Base-by-base conservation (phyloP, 2,797 vertebrate genomes). In the Hypotaenidia okinawae region DNA sequence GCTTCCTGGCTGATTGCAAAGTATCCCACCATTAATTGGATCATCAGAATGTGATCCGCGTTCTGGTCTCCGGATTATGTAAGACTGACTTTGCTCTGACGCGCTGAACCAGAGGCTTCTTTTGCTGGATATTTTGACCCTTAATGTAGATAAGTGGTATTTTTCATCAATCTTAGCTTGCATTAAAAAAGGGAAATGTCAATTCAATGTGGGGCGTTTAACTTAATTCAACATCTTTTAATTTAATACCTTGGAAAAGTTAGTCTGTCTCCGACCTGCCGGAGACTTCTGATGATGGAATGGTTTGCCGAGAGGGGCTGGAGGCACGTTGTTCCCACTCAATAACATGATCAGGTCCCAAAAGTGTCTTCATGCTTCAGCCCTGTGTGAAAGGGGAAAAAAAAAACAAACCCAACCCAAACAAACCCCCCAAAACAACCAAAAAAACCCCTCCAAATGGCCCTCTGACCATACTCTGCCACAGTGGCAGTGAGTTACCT, bases 61-160 rank as follows among this genome's bases (percentile, higher is more conserved):
- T 98, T 96, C 98, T 97, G 98, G 98, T 98, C 97, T 98, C 98
- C 96, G 98, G 99, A 99, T 99, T 99, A 99, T 98, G 98, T 98
- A 98, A 99, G 98, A 97, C 98, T 98, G 98, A 98, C 99, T 99
- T 99, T 98, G 98, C 98, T 98, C 96, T 96, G 97, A 93, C 84
- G 97, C 94, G 96, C 96, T 98, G 97, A 98, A 98, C 97, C 97
- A 97, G 97, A 97, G 98, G 98, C 98, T 98, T 98, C 97, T 95
- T 97, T 96, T 94, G 96, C 96, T 96, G 96, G 98, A 93, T 98
- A 98, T 97, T 96, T 98, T 99, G 98, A 99, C 99, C 99, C 98
- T 99, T 99, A 99, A 99, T 99, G 99, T 99, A 99, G 99, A 99
- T 99, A 99, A 99, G 99, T 99, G 99, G 98, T 98, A 99, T 98